Conservation (phyloP, 2,797 vertebrate genomes). For the Xenopus petersii region DNA sequence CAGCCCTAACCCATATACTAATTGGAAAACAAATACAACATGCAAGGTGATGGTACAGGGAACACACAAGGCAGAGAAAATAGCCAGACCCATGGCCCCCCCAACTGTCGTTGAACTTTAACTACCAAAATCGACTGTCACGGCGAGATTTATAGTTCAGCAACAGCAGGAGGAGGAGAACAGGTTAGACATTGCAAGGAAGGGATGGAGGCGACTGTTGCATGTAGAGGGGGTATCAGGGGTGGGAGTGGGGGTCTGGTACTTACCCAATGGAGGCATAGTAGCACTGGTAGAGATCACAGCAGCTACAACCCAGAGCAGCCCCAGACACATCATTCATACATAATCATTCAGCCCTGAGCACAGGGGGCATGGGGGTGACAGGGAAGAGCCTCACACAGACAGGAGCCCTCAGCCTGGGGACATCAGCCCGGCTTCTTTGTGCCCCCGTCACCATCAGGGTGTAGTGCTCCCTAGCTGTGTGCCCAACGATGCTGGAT, state of each 20-base stretch:
- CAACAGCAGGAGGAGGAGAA: too few species aligned
- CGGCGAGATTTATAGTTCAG: too few species aligned
- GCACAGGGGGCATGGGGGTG: slow-evolving; percentile 25
- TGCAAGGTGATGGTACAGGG: not conserved
- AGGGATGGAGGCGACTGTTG: too few species aligned
- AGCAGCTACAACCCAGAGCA: slow-evolving; percentile 46
- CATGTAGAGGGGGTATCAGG: too few species aligned
- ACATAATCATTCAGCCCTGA: slow-evolving; percentile 44
- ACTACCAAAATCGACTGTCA: too few species aligned
- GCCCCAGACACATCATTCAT: slow-evolving; percentile 38
- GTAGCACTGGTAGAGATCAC: slow-evolving; percentile 31
- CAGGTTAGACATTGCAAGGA: too few species aligned
- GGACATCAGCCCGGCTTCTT: slow-evolving; percentile 41
- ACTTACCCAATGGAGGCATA: slow-evolving; percentile 41
- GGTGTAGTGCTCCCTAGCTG: slow-evolving; percentile 20
- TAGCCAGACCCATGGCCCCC: too few species aligned
- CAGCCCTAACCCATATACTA: too few species aligned
- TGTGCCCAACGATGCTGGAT: slow-evolving; percentile 32
- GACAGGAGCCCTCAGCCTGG: slow-evolving; percentile 18
- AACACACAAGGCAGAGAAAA: too few species aligned
- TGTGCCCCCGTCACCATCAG: slow-evolving; percentile 39
- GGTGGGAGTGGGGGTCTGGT: not conserved
- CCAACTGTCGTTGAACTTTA: too few species aligned
- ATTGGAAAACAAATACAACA: too few species aligned
- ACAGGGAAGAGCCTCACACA: slow-evolving; percentile 23